Conservation (phyloP, 2,113 vertebrate genomes). For the Psittacus erithacus region DNA sequence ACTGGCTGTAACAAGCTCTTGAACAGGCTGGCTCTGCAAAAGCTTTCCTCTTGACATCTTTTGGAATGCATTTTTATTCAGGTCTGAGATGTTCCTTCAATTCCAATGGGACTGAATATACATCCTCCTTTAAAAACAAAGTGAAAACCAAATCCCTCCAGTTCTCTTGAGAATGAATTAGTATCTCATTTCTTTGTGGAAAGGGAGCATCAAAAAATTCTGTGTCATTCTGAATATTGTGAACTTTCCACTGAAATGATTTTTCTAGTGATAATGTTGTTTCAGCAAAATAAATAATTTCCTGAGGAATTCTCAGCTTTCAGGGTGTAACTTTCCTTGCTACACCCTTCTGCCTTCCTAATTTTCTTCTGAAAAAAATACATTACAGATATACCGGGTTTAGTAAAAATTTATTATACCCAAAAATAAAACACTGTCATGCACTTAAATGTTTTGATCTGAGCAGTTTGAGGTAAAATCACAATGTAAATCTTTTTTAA, state of each 20-base stretch:
- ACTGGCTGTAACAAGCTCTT: neutral
- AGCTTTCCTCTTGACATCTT: conserved; percentile 15
- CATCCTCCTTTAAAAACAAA: neutral
- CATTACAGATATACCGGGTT: neutral
- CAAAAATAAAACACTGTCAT: neutral
- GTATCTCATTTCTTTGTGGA: neutral
- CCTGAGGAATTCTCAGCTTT: neutral
- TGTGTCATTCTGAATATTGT: neutral
- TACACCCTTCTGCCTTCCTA: neutral
- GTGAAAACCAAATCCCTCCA: neutral
- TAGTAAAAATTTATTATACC: neutral
- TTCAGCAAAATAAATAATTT: conserved; percentile 22
- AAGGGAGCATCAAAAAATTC: neutral
- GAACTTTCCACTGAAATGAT: neutral
- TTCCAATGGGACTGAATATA: neutral
- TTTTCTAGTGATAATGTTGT: neutral
- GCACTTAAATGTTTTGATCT: neutral
- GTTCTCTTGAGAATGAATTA: neutral
- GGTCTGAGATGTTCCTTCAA: neutral
- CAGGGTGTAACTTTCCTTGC: neutral
- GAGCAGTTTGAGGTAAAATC: conserved; percentile 2
- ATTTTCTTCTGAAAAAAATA: neutral
- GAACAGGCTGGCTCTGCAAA: neutral
- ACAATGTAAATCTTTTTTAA: neutral
- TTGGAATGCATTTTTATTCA: conserved; percentile 19